These are phyloP conservation scores for Drosophila koepferae DNA, from an alignment of 2,888 invertebrate genomes.

Conservation along the genomic window DNA sequence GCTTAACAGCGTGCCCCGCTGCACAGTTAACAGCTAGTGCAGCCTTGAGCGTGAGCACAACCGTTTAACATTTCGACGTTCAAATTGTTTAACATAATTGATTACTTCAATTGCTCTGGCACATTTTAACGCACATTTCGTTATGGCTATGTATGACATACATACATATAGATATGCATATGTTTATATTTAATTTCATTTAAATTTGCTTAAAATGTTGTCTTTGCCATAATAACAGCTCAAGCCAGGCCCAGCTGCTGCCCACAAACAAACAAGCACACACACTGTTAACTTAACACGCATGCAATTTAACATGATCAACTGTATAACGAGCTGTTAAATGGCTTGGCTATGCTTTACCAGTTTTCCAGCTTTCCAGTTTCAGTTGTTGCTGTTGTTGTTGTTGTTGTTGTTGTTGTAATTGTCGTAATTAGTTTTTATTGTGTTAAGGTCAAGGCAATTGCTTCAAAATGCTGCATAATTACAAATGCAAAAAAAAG, in stretches of 20 bases:
- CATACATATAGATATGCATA: not conserved
- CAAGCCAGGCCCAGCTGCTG: constrained; percentile 8
- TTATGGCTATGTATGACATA: constrained; percentile 13
- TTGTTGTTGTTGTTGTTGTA: constrained; percentile 54
- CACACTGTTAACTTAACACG: constrained; percentile 24
- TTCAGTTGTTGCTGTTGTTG: constrained; percentile 24
- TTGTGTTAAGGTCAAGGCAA: constrained; percentile 83
- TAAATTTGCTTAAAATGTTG: constrained; percentile 10
- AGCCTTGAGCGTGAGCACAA: constrained; percentile 26
- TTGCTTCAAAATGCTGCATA: constrained; percentile 60
- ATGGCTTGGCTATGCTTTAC: constrained; percentile 47
- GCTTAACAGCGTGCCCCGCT: constrained; percentile 37
- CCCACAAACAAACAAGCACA: not conserved
- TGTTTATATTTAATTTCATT: constrained; percentile 1
- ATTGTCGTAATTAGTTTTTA: constrained; percentile 73
- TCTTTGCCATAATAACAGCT: constrained; percentile 18
- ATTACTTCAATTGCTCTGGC: constrained; percentile 36
- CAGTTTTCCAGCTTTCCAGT: constrained; percentile 19
- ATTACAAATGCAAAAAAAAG: constrained; percentile 20
- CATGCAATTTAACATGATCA: constrained; percentile 37
- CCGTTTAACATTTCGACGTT: constrained; percentile 36
- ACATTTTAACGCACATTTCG: constrained; percentile 39
- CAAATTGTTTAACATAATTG: constrained; percentile 46
- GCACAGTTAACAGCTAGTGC: constrained; percentile 26
- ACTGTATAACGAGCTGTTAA: constrained; percentile 57